phyloP scores from a whole-genome alignment of 2,888 invertebrate genomes.

The Lottia gigantea region DNA sequence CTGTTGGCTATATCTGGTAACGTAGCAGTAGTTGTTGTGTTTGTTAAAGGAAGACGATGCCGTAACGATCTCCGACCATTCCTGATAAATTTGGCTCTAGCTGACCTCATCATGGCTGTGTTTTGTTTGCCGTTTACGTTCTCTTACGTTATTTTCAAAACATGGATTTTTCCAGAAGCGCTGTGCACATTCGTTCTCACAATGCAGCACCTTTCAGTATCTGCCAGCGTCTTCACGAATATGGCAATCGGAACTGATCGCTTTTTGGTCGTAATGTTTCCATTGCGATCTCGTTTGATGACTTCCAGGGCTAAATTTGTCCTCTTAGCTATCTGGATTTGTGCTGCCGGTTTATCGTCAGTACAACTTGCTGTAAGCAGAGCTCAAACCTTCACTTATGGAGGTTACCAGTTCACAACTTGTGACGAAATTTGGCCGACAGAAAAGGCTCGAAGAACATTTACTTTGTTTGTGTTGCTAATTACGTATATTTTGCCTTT shows the following conservation, averaged over 20 bases:
- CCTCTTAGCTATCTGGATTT: conserved; percentile 69
- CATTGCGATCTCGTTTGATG: conserved; percentile 67
- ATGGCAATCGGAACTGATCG: conserved; percentile 71
- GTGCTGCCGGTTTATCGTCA: conserved; percentile 64
- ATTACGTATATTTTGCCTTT: conserved; percentile 68
- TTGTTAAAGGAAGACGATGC: conserved; percentile 65
- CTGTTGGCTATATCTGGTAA: conserved; percentile 70
- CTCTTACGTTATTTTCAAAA: conserved; percentile 67
- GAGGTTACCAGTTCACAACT: conserved; percentile 33
- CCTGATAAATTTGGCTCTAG: conserved; percentile 85
- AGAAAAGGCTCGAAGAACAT: conserved; percentile 37
- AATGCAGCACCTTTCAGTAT: conserved; percentile 70
- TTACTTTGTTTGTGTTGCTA: conserved; percentile 59
- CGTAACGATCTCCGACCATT: conserved; percentile 71
- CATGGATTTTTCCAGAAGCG: conserved; percentile 70
- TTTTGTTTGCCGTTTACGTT: conserved; percentile 92
- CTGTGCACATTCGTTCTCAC: conserved; percentile 71
- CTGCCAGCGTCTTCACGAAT: conserved; percentile 69
- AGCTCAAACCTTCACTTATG: conserved; percentile 27
- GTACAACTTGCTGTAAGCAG: conserved; percentile 66
- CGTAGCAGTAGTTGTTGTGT: conserved; percentile 69
- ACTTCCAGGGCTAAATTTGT: conserved; percentile 65
- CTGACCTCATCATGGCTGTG: conserved; percentile 89
- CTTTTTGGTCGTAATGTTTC: conserved; percentile 61
- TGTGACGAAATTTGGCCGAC: conserved; percentile 50